Percentiles rank a stretch among this genome's conserved stretches.
phyloP scores from a whole-genome alignment of 2,797 vertebrate species.

The Buphagus erythrorhynchus region DNA sequence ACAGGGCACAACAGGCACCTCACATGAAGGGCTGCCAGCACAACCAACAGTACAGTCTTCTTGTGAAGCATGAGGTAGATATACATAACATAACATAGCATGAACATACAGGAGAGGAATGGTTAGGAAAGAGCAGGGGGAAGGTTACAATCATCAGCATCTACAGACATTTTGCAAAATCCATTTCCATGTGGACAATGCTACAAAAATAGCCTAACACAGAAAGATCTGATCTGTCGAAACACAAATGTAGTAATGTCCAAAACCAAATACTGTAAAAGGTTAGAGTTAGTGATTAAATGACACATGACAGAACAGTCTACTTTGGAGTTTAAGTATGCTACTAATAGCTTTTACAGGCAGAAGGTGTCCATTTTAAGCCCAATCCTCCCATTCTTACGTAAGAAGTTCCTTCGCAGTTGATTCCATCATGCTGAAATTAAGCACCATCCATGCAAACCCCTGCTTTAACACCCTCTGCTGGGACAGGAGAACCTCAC shows the following conservation, averaged over 20 bases:
- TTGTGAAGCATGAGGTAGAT: slow-evolving; percentile 87
- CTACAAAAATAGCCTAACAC: slow-evolving; percentile 47
- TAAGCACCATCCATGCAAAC: fast-evolving
- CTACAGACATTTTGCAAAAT: slow-evolving; percentile 60
- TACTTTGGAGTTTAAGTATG: not conserved
- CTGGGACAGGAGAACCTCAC: not conserved
- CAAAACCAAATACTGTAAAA: slow-evolving; percentile 18
- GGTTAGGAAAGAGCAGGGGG: slow-evolving; percentile 41
- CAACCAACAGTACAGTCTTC: slow-evolving; percentile 75
- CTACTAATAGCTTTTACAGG: slow-evolving; percentile 39
- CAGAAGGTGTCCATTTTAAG: slow-evolving; percentile 37
- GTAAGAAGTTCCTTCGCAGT: not conserved
- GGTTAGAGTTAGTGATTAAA: slow-evolving; percentile 18
- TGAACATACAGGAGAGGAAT: slow-evolving; percentile 47
- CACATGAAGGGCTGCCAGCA: slow-evolving; percentile 69
- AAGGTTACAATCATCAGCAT: slow-evolving; percentile 69
- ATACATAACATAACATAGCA: slow-evolving; percentile 50
- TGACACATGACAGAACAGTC: not conserved
- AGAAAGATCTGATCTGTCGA: slow-evolving; percentile 35
- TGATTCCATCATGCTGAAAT: not conserved
- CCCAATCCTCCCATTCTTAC: not conserved
- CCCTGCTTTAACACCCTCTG: not conserved
- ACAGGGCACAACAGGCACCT: slow-evolving; percentile 55
- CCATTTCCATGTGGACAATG: slow-evolving; percentile 37
- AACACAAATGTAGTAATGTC: not conserved